phyloP scores from a whole-genome alignment of 2,113 vertebrate genomes.

The Catagonus wagneri region DNA sequence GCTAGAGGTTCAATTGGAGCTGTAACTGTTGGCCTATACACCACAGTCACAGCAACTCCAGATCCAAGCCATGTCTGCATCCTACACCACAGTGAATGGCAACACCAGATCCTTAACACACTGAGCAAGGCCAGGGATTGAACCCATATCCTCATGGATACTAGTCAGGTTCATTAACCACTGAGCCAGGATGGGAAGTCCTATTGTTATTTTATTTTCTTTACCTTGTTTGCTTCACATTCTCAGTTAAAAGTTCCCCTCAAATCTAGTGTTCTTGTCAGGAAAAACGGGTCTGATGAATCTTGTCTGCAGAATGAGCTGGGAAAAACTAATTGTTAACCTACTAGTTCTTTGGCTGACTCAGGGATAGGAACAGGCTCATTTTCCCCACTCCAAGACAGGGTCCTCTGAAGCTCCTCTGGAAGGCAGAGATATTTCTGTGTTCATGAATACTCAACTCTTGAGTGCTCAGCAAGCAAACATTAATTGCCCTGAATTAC shows the following conservation, averaged over 20 bases:
- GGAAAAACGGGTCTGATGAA: neutral
- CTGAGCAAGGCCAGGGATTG: no score
- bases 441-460: neutral
- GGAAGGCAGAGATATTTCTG: neutral
- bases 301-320: neutral
- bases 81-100: no score
- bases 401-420: neutral
- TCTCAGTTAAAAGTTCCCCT: neutral
- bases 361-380: neutral
- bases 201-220: neutral
- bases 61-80: no score
- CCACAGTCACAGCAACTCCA: no score
- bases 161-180: no score
- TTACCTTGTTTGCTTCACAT: neutral
- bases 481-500: neutral
- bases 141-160: no score
- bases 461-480: neutral
- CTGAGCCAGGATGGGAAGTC: no score
- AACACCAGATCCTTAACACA: no score
- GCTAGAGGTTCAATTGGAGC: no score
- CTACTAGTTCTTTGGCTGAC: neutral
- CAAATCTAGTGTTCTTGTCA: neutral
- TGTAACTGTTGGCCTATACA: no score
- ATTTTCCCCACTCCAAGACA: neutral
- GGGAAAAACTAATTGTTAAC: neutral